phyloP scores from a whole-genome alignment of 2,888 invertebrate genomes.

The Caenorhabditis becei region DNA sequence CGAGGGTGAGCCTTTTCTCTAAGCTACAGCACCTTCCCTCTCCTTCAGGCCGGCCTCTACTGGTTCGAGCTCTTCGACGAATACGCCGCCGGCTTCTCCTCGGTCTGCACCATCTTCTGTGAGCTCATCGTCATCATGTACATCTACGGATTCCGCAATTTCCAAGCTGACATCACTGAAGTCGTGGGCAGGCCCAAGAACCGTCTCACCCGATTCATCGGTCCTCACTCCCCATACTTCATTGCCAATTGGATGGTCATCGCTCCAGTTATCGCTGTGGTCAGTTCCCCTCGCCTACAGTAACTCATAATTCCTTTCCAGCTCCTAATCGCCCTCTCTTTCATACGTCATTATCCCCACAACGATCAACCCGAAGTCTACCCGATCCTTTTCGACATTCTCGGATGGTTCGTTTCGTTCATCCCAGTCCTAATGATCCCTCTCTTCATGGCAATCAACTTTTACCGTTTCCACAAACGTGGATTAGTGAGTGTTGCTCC shows the following conservation, averaged over 20 bases:
- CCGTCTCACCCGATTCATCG: conserved; percentile 12
- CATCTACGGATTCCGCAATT: conserved; percentile 48
- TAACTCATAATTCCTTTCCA: conserved; percentile 1
- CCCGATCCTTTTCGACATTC: conserved; percentile 46
- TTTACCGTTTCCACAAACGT: conserved; percentile 5
- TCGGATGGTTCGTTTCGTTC: conserved; percentile 47
- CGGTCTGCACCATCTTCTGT: conserved; percentile 27
- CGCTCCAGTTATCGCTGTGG: conserved; percentile 34
- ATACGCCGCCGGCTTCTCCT: conserved; percentile 52
- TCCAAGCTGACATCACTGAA: conserved; percentile 39
- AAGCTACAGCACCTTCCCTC: background rate
- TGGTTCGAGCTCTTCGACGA: conserved; percentile 61
- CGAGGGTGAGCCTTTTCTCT: conserved; percentile 16
- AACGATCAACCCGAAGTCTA: conserved; percentile 17
- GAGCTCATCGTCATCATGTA: conserved; percentile 46
- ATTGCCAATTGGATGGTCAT: conserved; percentile 40
- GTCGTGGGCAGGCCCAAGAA: conserved; percentile 35
- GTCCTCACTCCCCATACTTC: conserved; percentile 35
- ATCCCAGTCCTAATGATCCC: conserved; percentile 40
- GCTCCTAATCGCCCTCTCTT: conserved; percentile 35
- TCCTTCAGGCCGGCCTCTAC: conserved; percentile 46
- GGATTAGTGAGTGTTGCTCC: background rate
- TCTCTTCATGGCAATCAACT: conserved; percentile 16
- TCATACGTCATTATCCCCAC: conserved; percentile 37
- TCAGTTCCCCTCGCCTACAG: conserved; percentile 7